Evolutionary conservation across 2,888 invertebrate genomes (phyloP).

Genomic region (Melieria crassipennis): DNA sequence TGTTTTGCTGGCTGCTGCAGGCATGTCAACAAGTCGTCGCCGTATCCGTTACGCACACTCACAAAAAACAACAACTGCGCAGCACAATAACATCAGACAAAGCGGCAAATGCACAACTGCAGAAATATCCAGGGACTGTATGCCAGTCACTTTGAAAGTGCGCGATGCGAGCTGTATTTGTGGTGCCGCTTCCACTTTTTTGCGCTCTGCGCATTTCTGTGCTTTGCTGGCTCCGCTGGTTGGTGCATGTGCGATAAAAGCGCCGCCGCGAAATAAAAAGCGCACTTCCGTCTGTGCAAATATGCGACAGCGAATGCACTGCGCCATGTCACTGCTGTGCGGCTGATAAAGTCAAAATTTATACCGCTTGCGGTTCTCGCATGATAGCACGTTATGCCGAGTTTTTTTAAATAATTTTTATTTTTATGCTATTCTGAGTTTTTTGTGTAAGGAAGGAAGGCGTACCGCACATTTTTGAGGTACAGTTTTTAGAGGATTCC

Average conservation of each 20-base stretch:
- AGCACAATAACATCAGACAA: no score
- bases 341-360: conserved; percentile 2
- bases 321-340: background rate
- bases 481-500: no score
- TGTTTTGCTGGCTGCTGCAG: background rate
- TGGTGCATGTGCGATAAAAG: no score
- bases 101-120: no score
- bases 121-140: no score
- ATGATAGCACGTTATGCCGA: background rate
- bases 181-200: background rate
- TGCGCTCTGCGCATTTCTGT: background rate
- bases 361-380: background rate
- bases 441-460: background rate
- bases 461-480: no score
- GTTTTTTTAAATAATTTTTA: background rate
- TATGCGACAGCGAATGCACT: background rate
- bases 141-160: no score
- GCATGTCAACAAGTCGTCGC: background rate
- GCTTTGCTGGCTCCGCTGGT: background rate
- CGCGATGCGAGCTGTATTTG: no score
- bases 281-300: background rate
- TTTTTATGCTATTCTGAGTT: background rate
- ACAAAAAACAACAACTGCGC: no score
- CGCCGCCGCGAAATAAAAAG: background rate
- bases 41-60: background rate